Base-by-base conservation (phyloP, 2,888 invertebrate species). In the Pseudanteris insignis region DNA sequence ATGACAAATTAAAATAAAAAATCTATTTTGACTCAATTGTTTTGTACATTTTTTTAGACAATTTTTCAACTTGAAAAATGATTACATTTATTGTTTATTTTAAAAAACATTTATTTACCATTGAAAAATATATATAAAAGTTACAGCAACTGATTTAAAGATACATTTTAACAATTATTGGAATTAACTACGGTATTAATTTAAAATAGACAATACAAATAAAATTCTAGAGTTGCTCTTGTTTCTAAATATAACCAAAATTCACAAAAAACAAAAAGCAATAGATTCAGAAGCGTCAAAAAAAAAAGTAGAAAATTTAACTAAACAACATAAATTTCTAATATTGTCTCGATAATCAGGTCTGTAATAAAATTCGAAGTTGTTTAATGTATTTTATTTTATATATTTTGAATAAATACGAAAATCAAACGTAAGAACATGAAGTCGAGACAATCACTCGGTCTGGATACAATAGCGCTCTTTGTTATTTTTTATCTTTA, bases 381-480 rank as follows among this genome's bases (percentile, higher is more conserved):
- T 12, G 9, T 58, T 63, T 59, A 41, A 55, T 46, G 51, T 51
- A 44, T 60, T n/a, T n/a, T n/a, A 64, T 47, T 67, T 64, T 64
- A 61, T 64, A 55, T 63, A 67, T 67, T 63, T 60, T 66, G 51
- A 67, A 69, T 65, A 65, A 68, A 65, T 62, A 65, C 64, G 65
- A 65, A 63, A 67, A 67, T 65, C 54, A 63, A 64, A 61, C 47
- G 55, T 63, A 64, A 67, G 64, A 63, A 69, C 58, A 65, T 65
- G 62, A 65, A 48, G 54, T 60, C 53, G 54, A 63, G 58, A 57
- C 55, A 57, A 66, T 64, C 61, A 58, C 61, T 67, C 63, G 62
- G 50, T 68, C 59, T 48, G 63, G 65, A 67, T 66, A 69, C 70
- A 70, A 68, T 66, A 66, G 65, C 65, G 55, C 58, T 64, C 40